phyloP scores from a whole-genome alignment of 2,113 vertebrate species.

The Callaeas wilsoni region DNA sequence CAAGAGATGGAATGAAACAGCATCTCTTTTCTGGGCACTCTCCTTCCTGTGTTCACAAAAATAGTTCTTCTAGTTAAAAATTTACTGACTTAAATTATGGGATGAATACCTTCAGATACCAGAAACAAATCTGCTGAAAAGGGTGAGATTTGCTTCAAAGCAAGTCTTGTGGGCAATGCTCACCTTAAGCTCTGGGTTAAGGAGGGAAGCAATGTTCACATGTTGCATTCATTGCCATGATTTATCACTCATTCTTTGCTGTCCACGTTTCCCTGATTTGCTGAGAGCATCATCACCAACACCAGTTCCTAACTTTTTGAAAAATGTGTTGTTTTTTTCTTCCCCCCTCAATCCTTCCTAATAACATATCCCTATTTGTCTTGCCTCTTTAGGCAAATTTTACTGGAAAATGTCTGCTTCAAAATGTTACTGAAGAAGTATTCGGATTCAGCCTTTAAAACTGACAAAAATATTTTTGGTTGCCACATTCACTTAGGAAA shows the following conservation, averaged over 20 bases:
- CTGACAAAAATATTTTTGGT: neutral
- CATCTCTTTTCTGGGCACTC: neutral
- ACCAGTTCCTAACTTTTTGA: neutral
- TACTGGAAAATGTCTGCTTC: neutral
- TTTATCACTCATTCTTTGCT: neutral
- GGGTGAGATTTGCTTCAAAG: neutral
- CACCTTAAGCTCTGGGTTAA: neutral
- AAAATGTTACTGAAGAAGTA: neutral
- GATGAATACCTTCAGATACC: neutral
- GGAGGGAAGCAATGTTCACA: neutral
- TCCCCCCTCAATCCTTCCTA: neutral
- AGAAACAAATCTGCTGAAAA: neutral
- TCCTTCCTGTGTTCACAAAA: neutral
- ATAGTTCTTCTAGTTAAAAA: neutral
- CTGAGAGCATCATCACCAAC: neutral
- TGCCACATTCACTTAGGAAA: neutral
- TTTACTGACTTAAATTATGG: neutral
- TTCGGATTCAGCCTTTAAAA: neutral
- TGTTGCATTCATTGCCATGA: neutral
- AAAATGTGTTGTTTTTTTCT: neutral
- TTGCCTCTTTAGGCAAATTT: neutral
- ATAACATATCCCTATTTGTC: neutral
- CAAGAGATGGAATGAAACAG: neutral
- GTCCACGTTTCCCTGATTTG: neutral
- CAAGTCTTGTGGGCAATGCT: neutral